A percentile compares a stretch with the other conserved stretches of the same genome.
Conservation (phyloP, 2,113 vertebrate species). For the Lagopus leucura region DNA sequence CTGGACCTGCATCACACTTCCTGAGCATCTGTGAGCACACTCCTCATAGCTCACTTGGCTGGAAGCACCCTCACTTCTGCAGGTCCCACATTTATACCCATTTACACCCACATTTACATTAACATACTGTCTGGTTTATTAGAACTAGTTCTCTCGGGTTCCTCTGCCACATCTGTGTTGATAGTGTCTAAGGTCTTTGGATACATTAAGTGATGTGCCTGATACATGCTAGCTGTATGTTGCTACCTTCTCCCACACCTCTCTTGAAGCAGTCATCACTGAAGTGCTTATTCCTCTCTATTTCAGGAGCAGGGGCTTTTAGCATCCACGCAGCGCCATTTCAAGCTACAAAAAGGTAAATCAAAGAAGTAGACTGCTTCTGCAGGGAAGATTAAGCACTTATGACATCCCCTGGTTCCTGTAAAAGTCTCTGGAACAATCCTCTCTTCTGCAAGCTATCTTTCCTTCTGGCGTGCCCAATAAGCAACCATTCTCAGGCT, state of each 20-base stretch:
- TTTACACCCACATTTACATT: not conserved
- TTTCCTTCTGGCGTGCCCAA: accelerated
- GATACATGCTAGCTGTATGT: slow-evolving; percentile 48
- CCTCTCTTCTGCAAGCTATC: not conserved
- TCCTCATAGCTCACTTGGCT: not conserved
- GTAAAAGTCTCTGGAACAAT: not conserved
- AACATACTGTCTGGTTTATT: not conserved
- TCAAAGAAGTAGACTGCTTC: not conserved
- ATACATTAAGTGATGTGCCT: slow-evolving; percentile 37
- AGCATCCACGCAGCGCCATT: slow-evolving; percentile 3
- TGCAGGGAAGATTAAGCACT: not conserved
- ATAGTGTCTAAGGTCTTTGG: not conserved
- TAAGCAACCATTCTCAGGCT: not conserved
- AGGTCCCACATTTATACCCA: not conserved
- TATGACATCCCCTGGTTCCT: not conserved
- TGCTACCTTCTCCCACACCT: slow-evolving; percentile 31
- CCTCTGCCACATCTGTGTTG: not conserved
- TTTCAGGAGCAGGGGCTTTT: slow-evolving; percentile 43
- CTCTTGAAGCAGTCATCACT: slow-evolving; percentile 12
- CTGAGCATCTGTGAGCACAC: not conserved
- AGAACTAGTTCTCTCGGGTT: not conserved
- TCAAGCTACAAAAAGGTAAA: not conserved
- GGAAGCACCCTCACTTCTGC: not conserved
- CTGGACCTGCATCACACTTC: not conserved
- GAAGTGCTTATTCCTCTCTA: slow-evolving; percentile 26